phyloP scores from a whole-genome alignment of 37 sponge, comb jelly and placozoan species.

The Spongilla lacustris region DNA sequence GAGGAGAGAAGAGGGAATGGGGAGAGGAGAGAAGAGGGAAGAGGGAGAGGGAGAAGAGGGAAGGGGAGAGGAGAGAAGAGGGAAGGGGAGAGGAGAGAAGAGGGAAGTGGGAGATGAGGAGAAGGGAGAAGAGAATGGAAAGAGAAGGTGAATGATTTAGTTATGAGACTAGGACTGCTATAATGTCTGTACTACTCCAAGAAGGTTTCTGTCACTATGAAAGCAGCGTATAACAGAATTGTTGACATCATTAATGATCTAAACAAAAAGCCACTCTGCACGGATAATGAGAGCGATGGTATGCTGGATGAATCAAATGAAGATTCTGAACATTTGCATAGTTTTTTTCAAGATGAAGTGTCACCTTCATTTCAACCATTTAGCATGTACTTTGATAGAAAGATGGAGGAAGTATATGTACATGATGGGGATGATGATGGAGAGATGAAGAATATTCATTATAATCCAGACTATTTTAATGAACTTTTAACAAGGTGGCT shows the following conservation, averaged over 20 bases:
- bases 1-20: too few relatives aligned
- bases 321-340: not conserved
- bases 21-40: too few relatives aligned
- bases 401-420: not conserved
- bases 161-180: not conserved
- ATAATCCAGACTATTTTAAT: not conserved
- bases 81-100: too few relatives aligned
- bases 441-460: not conserved
- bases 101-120: too few relatives aligned
- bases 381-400: not conserved
- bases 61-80: too few relatives aligned
- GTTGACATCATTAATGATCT: not conserved
- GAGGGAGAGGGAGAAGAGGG: too few relatives aligned
- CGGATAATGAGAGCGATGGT: not conserved
- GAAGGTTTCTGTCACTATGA: not conserved
- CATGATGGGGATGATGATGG: not conserved
- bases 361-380: not conserved
- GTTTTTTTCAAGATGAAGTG: not conserved
- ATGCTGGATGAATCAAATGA: not conserved
- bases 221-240: not conserved
- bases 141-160: not conserved
- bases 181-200: not conserved
- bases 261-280: not conserved
- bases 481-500: not conserved
- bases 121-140: too few relatives aligned